Percentiles rank a stretch among this genome's conserved stretches.
These are phyloP conservation scores for Spea bombifrons DNA, from an alignment of 2,113 vertebrate genomes.

Conservation along the genomic window DNA sequence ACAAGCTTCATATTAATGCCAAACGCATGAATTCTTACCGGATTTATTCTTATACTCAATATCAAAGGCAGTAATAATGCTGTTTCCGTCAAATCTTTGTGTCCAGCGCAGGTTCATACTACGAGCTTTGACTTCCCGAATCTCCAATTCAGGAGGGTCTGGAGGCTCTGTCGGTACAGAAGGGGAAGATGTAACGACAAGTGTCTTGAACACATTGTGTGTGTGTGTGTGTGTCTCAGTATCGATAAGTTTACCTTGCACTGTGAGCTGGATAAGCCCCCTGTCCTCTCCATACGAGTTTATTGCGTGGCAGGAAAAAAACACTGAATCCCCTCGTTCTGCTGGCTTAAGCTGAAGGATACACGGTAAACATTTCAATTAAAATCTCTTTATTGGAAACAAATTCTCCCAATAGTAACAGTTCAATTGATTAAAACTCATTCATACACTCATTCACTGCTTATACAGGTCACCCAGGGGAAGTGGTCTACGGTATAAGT, in stretches of 20 bases:
- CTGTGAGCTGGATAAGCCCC: constrained; percentile 97
- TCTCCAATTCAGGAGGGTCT: constrained; percentile 92
- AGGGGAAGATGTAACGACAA: not conserved
- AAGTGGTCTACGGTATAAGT: too few relatives aligned
- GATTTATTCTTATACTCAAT: constrained; percentile 99
- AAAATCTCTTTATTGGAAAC: not conserved
- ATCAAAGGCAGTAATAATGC: constrained; percentile 95
- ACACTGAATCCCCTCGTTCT: constrained; percentile 93
- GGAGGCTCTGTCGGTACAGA: constrained; percentile 78
- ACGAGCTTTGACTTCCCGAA: constrained; percentile 92
- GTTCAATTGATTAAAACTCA: too few relatives aligned
- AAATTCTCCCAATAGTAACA: too few relatives aligned
- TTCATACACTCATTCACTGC: too few relatives aligned
- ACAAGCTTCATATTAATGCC: too few relatives aligned
- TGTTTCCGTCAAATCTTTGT: constrained; percentile 95
- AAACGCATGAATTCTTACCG: constrained; percentile 61
- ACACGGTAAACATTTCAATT: constrained; percentile 35
- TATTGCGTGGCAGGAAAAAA: constrained; percentile 98
- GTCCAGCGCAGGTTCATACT: constrained; percentile 98
- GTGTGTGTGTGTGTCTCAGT: not conserved
- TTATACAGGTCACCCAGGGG: too few relatives aligned
- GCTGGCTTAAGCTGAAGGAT: constrained; percentile 86
- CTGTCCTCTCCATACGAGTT: constrained; percentile 96
- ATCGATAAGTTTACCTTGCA: constrained; percentile 75
- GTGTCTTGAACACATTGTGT: not conserved